These are phyloP conservation scores for Teinopalpus imperialis DNA, from an alignment of 2,888 invertebrate genomes.

Conservation along the genomic window DNA sequence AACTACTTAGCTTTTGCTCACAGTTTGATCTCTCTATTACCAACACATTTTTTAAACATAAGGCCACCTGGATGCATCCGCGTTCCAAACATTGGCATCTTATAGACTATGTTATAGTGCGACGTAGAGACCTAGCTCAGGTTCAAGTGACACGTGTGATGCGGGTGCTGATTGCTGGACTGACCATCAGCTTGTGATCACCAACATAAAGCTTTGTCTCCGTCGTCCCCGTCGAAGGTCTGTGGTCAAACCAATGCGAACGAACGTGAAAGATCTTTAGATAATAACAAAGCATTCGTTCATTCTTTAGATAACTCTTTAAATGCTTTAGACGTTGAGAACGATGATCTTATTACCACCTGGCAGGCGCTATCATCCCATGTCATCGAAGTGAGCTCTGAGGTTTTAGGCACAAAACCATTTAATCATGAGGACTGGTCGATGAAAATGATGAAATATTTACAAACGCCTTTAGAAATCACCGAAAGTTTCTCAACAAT, in stretches of 20 bases:
- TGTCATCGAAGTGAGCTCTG: constrained; percentile 9
- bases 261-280: neutral
- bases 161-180: constrained; percentile 34
- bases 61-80: constrained; percentile 39
- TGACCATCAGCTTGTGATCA: constrained; percentile 31
- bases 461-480: neutral
- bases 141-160: constrained; percentile 34
- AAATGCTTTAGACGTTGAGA: constrained; percentile 3
- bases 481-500: constrained; percentile 2
- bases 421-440: neutral
- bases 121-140: constrained; percentile 28
- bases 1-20: constrained; percentile 33
- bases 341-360: constrained; percentile 5
- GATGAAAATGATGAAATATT: constrained; percentile 20
- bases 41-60: constrained; percentile 37
- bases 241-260: neutral
- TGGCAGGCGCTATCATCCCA: constrained; percentile 14
- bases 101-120: constrained; percentile 30
- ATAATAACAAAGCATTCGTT: neutral
- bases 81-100: constrained; percentile 37
- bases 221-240: constrained; percentile 20
- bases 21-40: constrained; percentile 30
- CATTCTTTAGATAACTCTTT: constrained; percentile 8
- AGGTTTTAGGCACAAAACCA: constrained; percentile 10
- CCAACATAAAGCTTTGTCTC: constrained; percentile 24